These are phyloP conservation scores for Gambusia affinis DNA, from an alignment of 2,113 vertebrate genomes.

Conservation along the genomic window DNA sequence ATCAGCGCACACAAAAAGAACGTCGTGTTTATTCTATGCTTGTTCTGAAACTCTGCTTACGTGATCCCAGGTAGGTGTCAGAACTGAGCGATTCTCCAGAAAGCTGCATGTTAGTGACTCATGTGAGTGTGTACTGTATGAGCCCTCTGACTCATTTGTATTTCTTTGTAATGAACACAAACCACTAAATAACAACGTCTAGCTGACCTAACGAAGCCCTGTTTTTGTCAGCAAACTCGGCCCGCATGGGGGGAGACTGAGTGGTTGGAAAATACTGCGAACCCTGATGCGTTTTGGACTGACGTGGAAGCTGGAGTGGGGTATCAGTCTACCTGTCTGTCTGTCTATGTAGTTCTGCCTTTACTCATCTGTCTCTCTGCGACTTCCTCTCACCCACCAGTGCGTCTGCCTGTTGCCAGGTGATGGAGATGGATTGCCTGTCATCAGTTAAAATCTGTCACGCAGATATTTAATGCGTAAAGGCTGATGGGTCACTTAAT, in stretches of 20 bases:
- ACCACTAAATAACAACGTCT: slow-evolving; percentile 19
- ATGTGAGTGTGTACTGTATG: slow-evolving; percentile 6
- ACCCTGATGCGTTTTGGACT: slow-evolving; percentile 33
- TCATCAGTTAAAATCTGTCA: slow-evolving; percentile 13
- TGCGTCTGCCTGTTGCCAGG: slow-evolving; percentile 8
- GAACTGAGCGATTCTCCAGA: slow-evolving; percentile 21
- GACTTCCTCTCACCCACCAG: slow-evolving; percentile 11
- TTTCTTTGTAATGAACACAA: slow-evolving; percentile 20
- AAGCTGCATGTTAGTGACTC: slow-evolving; percentile 43
- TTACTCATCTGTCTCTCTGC: slow-evolving; percentile 44
- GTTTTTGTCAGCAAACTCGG: slow-evolving; percentile 2
- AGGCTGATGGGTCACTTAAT: slow-evolving; percentile 21
- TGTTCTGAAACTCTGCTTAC: slow-evolving; percentile 34
- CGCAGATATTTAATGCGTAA: slow-evolving; percentile 5
- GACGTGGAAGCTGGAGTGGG: slow-evolving; percentile 47
- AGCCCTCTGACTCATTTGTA: slow-evolving; percentile 52
- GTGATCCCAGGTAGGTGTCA: slow-evolving; percentile 15
- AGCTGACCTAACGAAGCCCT: slow-evolving; percentile 32
- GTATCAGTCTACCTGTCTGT: slow-evolving; percentile 7
- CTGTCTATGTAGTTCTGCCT: slow-evolving; percentile 15
- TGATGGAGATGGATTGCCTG: slow-evolving; percentile 8
- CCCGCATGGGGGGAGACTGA: slow-evolving; percentile 9
- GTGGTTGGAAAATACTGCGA: slow-evolving; percentile 58
- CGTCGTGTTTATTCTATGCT: slow-evolving; percentile 13
- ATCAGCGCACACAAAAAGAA: slow-evolving; percentile 12